phyloP scores from a whole-genome alignment of 1,140 invertebrate genomes.

The Metaphire vulgaris region DNA sequence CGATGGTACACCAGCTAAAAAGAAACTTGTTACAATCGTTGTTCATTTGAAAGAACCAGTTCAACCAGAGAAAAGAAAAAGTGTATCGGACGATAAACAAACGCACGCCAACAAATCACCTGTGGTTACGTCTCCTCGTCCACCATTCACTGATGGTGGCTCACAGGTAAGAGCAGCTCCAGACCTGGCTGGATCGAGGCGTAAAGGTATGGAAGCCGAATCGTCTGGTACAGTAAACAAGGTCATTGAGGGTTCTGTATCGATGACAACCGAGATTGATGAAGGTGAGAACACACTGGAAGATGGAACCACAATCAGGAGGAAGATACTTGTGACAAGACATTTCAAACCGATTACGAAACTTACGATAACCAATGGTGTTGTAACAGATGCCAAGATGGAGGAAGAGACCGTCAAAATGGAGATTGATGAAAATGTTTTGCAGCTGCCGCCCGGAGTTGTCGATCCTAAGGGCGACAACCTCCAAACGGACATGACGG shows the following conservation, averaged over 20 bases:
- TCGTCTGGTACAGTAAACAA: neutral
- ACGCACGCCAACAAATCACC: too few species aligned
- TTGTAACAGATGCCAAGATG: constrained; percentile 1
- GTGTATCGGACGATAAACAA: neutral
- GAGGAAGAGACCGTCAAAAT: constrained; percentile 6
- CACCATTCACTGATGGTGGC: neutral
- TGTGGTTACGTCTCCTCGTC: neutral
- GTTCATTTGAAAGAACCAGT: constrained; percentile 5
- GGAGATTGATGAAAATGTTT: constrained; percentile 18
- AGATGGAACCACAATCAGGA: constrained; percentile 3
- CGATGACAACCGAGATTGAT: neutral
- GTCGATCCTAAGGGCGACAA: constrained; percentile 1
- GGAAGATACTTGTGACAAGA: neutral
- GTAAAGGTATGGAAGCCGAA: neutral
- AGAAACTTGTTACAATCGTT: constrained; percentile 9
- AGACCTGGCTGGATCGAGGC: neutral
- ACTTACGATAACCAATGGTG: constrained; percentile 8
- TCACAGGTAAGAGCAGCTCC: too few species aligned
- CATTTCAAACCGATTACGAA: constrained; percentile 17
- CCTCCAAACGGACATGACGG: neutral
- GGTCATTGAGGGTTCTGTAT: constrained; percentile 6
- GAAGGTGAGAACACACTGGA: constrained; percentile 1
- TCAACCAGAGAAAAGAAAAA: constrained; percentile 1
- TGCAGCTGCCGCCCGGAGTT: constrained; percentile 16
- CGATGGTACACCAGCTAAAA: constrained; percentile 2